Base-by-base conservation (phyloP, 1,140 invertebrate genomes). In the Ceratina calcarata region DNA sequence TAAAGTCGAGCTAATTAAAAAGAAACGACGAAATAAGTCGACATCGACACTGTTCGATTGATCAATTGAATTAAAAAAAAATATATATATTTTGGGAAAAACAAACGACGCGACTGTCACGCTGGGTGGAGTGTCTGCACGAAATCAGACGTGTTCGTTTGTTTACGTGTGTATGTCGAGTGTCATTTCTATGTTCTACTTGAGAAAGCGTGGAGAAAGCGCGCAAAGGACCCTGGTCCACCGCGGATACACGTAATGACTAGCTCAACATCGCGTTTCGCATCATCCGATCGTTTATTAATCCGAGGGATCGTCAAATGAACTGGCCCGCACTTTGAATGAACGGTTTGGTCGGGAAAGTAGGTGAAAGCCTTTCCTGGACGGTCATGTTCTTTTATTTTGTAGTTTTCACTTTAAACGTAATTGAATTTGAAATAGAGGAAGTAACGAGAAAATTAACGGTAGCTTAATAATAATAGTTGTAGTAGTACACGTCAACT, bases 251-350 rank as follows among this genome's bases (percentile, higher is more conserved):
- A 32, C 27, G 27, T 27, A 60, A 88, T 90, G 89, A 90, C 90
- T 91, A 91, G 87, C 81, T 89, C 84, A 84, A 88, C 90, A 89
- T 77, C 72, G 83, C 65, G 79, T 74, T 81, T 76, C 75, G 73
- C 64, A n/a, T 18, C 2, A 55, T 76, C 78, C 53, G 53, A 55
- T 55, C 53, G 53, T 32, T 74, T 24, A 16, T 65, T 53, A 69
- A 68, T 18, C 45, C n/a, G 32, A 13, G 10, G 45, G 12, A 37
- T 45, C 32, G 27, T 32, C 27, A 32, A 77, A 85, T 27, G 79
- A 60, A 62, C 73, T 73, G 72, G 58, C 57, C 77, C 64, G 82
- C 70, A 83, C 67, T 58, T 83, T 32, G 27, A 32, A 32, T 6
- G 49, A 68, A 77, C 68, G 80, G n/a, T 20, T 86, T 86, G 84